phyloP scores from a whole-genome alignment of 1,140 invertebrate genomes.

The Musca vetustissima region DNA sequence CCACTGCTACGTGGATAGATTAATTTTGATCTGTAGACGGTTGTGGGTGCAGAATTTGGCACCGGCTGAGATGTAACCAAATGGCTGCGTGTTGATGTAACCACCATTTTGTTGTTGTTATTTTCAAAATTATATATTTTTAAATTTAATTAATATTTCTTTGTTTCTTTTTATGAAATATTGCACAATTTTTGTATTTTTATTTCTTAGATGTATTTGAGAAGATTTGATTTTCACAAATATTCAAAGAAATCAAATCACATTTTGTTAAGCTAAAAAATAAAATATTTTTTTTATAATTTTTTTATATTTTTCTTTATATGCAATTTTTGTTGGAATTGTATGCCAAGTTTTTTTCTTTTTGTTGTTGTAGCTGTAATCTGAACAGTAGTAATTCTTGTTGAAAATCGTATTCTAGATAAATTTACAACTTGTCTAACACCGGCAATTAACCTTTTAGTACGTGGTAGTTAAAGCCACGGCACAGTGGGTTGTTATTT shows the following conservation, averaged over 20 bases:
- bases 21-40: conserved; percentile 12
- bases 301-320: no score
- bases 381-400: no score
- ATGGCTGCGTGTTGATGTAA: conserved; percentile 45
- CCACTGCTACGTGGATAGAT: conserved; percentile 1
- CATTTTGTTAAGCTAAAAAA: no score
- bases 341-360: no score
- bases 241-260: no score
- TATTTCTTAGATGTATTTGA: no score
- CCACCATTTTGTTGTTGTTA: conserved; percentile 37
- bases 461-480: conserved; percentile 37
- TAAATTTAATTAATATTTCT: no score
- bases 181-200: neutral
- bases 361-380: neutral
- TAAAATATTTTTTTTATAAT: no score
- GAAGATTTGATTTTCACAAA: neutral
- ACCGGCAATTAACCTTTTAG: no score
- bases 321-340: neutral
- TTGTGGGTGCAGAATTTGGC: conserved; percentile 32
- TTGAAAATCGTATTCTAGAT: neutral
- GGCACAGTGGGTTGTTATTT: conserved; percentile 35
- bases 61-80: conserved; percentile 39
- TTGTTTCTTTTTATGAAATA: neutral
- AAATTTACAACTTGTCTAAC: neutral
- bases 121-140: neutral